Evolutionary conservation across 2,113 vertebrate genomes (phyloP), one percentile per base, ranked within the genome.

Genomic region (Pachyramphus minor): DNA sequence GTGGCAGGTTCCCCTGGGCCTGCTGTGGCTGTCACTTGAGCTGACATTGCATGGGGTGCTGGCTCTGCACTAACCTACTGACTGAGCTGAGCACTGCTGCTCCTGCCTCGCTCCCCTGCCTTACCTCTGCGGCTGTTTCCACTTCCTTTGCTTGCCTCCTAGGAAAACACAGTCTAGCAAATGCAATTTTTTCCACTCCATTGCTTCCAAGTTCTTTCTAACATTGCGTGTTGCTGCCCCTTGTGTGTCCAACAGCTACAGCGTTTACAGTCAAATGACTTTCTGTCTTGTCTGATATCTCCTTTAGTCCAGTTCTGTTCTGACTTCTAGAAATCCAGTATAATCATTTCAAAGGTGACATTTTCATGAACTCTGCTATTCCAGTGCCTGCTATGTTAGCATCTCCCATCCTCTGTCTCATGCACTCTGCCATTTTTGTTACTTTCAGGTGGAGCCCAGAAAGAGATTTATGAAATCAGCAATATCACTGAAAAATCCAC

Each of bases 261-360:
- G 91, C 2, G 0, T 87, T 96, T 74, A 68, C 64, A 86, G 68
- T 85, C 80, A 79, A 53, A 78, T 95, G 62, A 63, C 63, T 84
- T 67, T 72, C 80, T 95, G 94, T 95, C 96, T 78, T 53, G 41
- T 91, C 84, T 91, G 31, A 91, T 96, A 50, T 53, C 75, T 60
- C 87, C 76, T 87, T 58, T 58, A 60, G 39, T 67, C 35, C 22
- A 18, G 39, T 73, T 95, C 53, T 24, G 11, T 63, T 89, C 76
- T 88, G 89, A 50, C 53, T 76, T 88, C 47, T 14, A 83, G 72
- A 92, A 89, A 86, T 91, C 75, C 78, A 20, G 4, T 83, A 27
- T 35, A 72, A 60, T 88, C 0, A 69, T 84, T 72, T 93, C 81
- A 81, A 63, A 87, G 78, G 71, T 77, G 94, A 81, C 94, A 59